Base-by-base conservation (phyloP, 1,140 invertebrate species). In the Diorhabda elongata region DNA sequence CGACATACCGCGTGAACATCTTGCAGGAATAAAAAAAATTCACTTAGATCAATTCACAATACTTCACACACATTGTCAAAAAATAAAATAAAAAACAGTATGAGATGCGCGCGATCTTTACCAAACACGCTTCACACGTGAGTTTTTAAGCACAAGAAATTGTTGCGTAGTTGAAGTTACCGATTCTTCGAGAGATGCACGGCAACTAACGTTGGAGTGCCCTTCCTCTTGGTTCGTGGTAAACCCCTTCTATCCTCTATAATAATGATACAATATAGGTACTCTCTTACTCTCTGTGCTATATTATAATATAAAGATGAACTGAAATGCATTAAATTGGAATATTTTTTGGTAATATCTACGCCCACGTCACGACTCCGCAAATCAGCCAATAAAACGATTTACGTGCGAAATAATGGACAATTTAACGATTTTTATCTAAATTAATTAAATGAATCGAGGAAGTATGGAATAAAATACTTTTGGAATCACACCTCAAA, bases 201-300 rank as follows among this genome's bases (percentile, higher is more conserved):
- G 65, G 26, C 65, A 61, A 67, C 65, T 67, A 67, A 67, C 65
- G 58, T 45, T 52, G 42, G 42, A 59, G 52, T 60, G 58, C 65
- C 65, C 65, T 67, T 67, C 65, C 65, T 67, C 65, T 67, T 67
- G 44, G 57, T 67, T 56, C 57, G 65, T 60, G 65, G 41, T 44
- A 26, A 58, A 67, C 65, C 65, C 65, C 65, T 67, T 67, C 65
- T 67, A 67, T 67, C 65, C 58, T 58, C 26, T 61, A 43, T 42
- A 26, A 26, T 26, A 26, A 26, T 66, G 52, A 63, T 63, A 44
- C 65, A 67, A 4, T 67, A 67, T 67, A 67, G 65, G 65, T 67
- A 61, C 65, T 67, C 42, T 63, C 42, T 63, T 63, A n/a, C 61
- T 42, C 58, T 42, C n/a, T 67, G 65, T 67, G 65, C 65, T 57